Evolutionary conservation across 2,113 vertebrate genomes (phyloP), one percentile per base, ranked within the genome.

Genomic region (Bambusicola thoracicus): DNA sequence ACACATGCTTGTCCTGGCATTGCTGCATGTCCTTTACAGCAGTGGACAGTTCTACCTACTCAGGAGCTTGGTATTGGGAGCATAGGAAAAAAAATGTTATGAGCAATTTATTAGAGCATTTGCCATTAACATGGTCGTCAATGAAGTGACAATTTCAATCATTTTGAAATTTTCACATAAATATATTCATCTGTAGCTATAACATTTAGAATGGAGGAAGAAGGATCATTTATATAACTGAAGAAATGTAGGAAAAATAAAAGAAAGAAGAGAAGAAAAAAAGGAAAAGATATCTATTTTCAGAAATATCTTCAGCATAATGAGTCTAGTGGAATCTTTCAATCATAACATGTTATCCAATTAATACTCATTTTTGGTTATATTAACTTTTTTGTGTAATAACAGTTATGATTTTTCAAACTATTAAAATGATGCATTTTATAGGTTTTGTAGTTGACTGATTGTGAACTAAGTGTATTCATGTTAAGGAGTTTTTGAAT

Each of bases 371-470:
- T 69, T 67, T 56, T 77, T 82, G 44, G 43, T 93, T 96, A 83
- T 78, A 85, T 27, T 49, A 73, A 75, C 75, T 93, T 91, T 77
- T 78, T 87, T 74, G 32, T 89, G 61, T 43, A 85, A 85, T 22
- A 89, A 49, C 38, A 46, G 82, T 49, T 92, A 34, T 32, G 59
- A 92, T 87, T 87, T 92, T 91, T 92, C 59, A 80, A 83, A 89
- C 87, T 77, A 92, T 92, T 95, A 83, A 89, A 92, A 89, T 82
- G 63, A 89, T 87, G 51, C 41, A 91, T 85, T 92, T 91, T 80
- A 93, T 70, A 77, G 74, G 44, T 74, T 92, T 95, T 85, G 44
- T 92, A 87, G 81, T 43, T 92, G 87, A 81, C 75, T 93, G 81
- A 67, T 83, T 96, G 92, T 93, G 89, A 93, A 87, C 63, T 44